Evolutionary conservation across 1,140 invertebrate genomes (phyloP).

Genomic region (Arion vulgaris): DNA sequence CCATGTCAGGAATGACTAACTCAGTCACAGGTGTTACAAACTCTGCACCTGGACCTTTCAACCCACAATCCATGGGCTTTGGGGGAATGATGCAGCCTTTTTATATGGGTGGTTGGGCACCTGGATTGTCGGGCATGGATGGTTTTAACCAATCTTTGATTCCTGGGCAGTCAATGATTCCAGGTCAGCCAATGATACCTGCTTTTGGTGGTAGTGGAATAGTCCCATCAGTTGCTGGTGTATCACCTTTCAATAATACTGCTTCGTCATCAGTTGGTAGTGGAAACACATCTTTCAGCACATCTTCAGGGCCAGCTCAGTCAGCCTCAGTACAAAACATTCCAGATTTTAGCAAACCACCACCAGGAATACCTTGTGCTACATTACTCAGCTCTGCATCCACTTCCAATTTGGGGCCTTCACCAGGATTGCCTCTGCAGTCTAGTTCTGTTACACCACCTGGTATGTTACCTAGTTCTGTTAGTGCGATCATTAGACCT

Average conservation of each 20-base stretch:
- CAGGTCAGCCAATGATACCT: conserved; percentile 22
- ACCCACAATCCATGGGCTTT: conserved; percentile 27
- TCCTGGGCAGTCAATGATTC: conserved; percentile 37
- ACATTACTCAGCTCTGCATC: conserved; percentile 14
- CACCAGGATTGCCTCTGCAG: conserved; percentile 32
- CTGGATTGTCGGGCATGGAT: conserved; percentile 28
- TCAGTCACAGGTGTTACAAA: background rate
- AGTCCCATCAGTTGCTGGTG: background rate
- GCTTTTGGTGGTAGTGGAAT: background rate
- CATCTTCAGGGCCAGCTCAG: conserved; percentile 9
- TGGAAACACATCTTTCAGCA: background rate
- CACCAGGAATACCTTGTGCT: conserved; percentile 36
- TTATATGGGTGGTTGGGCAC: conserved; percentile 19
- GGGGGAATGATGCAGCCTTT: conserved; percentile 23
- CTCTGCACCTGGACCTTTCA: conserved; percentile 3
- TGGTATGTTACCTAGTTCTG: conserved; percentile 2
- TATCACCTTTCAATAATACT: background rate
- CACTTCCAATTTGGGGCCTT: conserved; percentile 22
- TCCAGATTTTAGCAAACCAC: conserved; percentile 40
- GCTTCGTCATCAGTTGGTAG: background rate
- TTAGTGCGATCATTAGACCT: conserved; percentile 22
- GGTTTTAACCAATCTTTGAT: conserved; percentile 24
- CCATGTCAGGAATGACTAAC: background rate
- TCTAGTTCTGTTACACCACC: conserved; percentile 25
- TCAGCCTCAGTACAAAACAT: background rate